Base-by-base conservation (phyloP, 2,888 invertebrate species). In the Cryptus viduatorius region DNA sequence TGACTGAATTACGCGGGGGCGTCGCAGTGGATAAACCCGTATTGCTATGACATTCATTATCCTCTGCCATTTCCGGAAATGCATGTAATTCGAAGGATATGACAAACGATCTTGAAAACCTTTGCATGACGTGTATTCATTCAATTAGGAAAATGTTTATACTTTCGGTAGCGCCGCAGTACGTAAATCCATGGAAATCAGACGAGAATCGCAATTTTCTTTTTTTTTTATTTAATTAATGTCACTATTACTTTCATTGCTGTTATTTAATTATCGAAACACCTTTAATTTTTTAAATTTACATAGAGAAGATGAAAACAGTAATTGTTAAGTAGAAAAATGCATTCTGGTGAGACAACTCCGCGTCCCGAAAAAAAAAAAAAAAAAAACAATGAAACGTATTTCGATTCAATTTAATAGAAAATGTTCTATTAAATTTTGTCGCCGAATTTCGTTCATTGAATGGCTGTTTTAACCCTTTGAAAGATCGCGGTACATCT, bases 11-110 rank as follows among this genome's bases (percentile, higher is more conserved):
- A 14, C 61, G 31, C 61, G 61, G 29, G 61, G 61, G 29, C 24
- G 59, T 59, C 24, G 29, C 14, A 24, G 59, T 59, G 59, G 24
- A 59, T 61, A 61, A 61, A 31, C n/a, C 31, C 61, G 61, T 61
- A 5, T 29, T 10, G 61, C 14, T 31, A 29, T 12, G 31, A 24
- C 56, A 56, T 19, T 56, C 10, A 56, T 56, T 56, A 56, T 24
- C 61, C 61, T 61, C 10, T 61, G 29, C n/a, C 7, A 29, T 61
- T 61, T 31, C 3, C 31, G 29, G 14, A 61, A 61, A 24, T 31
- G 61, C 31, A 61, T 31, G 31, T 0, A 14, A 29, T 61, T 61
- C 61, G 14, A 29, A 29, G 29, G 31, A 61, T 24, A 29, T 61
- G 61, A 61, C 14, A 31, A 61, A 31, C 29, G 29, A 29, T 14